These are phyloP conservation scores for Stenopsyche tienmushanensis DNA, from an alignment of 1,140 invertebrate species.

Conservation along the genomic window DNA sequence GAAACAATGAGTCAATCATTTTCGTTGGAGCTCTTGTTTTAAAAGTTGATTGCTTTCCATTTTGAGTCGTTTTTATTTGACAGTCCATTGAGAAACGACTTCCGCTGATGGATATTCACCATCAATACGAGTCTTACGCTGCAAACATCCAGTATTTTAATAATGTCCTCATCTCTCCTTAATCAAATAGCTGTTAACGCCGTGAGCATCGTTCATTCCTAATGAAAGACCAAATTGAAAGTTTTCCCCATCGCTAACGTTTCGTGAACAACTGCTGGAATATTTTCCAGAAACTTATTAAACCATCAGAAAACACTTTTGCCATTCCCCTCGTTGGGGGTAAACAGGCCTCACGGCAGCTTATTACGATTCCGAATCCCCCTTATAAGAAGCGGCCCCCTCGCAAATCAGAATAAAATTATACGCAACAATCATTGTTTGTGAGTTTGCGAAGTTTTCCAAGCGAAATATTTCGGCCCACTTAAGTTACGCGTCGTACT, in stretches of 20 bases:
- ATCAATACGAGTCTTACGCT: too few relatives aligned
- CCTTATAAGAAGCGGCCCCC: background rate
- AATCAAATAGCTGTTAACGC: background rate
- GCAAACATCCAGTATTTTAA: background rate
- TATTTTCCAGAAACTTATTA: conserved; percentile 6
- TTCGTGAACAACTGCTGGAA: background rate
- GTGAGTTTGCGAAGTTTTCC: background rate
- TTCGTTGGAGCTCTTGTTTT: too few relatives aligned
- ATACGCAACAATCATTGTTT: conserved; percentile 14
- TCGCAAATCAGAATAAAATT: conserved; percentile 2
- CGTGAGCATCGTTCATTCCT: background rate
- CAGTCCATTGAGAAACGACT: too few relatives aligned
- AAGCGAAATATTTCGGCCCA: background rate
- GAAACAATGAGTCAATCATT: too few relatives aligned
- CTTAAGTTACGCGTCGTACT: background rate
- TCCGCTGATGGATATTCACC: too few relatives aligned
- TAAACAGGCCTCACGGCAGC: background rate
- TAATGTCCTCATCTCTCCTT: background rate
- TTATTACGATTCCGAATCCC: background rate
- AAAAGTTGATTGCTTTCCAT: too few relatives aligned
- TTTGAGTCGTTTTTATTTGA: too few relatives aligned
- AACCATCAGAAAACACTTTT: conserved; percentile 13
- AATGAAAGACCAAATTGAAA: background rate
- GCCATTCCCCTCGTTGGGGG: background rate
- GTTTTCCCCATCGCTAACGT: background rate